phyloP scores from a whole-genome alignment of 2,113 vertebrate species.

The Ranitomeya variabilis region DNA sequence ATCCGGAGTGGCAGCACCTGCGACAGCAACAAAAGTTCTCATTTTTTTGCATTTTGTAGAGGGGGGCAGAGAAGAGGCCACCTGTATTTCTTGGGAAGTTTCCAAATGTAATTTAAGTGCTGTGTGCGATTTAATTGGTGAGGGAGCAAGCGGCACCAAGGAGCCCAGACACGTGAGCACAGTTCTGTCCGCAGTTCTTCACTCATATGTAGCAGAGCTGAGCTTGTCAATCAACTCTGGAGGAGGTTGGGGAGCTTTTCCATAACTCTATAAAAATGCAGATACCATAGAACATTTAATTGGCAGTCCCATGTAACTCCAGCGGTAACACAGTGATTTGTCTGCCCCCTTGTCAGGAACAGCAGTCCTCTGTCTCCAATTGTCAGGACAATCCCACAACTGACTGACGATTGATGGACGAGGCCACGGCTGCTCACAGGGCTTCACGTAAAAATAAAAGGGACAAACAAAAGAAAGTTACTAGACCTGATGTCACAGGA shows the following conservation, averaged over 20 bases:
- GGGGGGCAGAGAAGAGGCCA: not conserved
- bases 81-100: conserved; percentile 43
- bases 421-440: too few relatives aligned
- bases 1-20: conserved; percentile 35
- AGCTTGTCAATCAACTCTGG: too few relatives aligned
- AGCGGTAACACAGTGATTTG: not conserved
- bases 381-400: too few relatives aligned
- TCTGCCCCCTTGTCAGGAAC: too few relatives aligned
- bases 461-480: too few relatives aligned
- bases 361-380: too few relatives aligned
- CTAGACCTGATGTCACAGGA: too few relatives aligned
- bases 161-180: conserved; percentile 2
- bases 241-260: too few relatives aligned
- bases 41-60: not conserved
- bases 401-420: too few relatives aligned
- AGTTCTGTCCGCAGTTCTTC: not conserved
- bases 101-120: conserved; percentile 27
- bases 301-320: not conserved
- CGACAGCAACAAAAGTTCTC: not conserved
- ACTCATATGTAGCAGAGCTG: not conserved
- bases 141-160: not conserved
- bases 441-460: too few relatives aligned
- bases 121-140: conserved; percentile 28
- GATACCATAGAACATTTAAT: too few relatives aligned
- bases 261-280: too few relatives aligned